These are phyloP conservation scores for Lampropteryx suffumata DNA, from an alignment of 2,888 invertebrate species.

Conservation along the genomic window DNA sequence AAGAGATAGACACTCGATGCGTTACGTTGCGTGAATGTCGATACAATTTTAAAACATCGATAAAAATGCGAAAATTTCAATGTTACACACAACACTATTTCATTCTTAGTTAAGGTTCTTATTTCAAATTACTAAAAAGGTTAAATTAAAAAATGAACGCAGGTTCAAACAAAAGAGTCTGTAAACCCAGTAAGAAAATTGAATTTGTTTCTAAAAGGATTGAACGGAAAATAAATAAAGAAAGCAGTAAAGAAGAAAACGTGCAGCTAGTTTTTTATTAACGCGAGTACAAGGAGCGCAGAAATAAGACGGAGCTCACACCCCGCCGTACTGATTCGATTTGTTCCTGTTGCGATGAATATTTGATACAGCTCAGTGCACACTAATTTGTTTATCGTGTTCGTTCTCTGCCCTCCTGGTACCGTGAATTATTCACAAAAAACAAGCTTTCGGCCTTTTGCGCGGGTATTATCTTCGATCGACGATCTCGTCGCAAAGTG, in stretches of 20 bases:
- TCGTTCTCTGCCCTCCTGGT: conserved; percentile 61
- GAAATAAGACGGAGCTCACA: conserved; percentile 69
- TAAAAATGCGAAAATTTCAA: conserved; percentile 3
- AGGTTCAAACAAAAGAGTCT: neutral
- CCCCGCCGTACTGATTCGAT: conserved; percentile 74
- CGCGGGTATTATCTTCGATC: conserved; percentile 29
- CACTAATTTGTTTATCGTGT: conserved; percentile 81
- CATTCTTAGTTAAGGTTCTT: too few relatives aligned
- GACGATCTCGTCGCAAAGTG: conserved; percentile 40
- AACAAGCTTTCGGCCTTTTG: conserved; percentile 20
- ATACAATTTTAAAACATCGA: conserved; percentile 20
- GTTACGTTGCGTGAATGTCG: conserved; percentile 32
- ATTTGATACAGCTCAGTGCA: conserved; percentile 81
- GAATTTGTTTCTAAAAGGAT: conserved; percentile 8
- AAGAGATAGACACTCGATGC: conserved; percentile 62
- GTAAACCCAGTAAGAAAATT: neutral
- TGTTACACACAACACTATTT: conserved; percentile 6
- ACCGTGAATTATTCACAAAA: conserved; percentile 56
- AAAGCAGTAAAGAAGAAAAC: conserved; percentile 43
- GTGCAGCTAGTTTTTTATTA: conserved; percentile 58
- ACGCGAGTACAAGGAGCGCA: conserved; percentile 53
- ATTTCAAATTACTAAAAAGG: neutral
- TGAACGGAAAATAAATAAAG: conserved; percentile 17
- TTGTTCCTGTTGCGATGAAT: conserved; percentile 80
- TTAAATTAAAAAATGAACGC: neutral